Conservation (phyloP, 2,888 invertebrate species). For the Tribolium freemani region DNA sequence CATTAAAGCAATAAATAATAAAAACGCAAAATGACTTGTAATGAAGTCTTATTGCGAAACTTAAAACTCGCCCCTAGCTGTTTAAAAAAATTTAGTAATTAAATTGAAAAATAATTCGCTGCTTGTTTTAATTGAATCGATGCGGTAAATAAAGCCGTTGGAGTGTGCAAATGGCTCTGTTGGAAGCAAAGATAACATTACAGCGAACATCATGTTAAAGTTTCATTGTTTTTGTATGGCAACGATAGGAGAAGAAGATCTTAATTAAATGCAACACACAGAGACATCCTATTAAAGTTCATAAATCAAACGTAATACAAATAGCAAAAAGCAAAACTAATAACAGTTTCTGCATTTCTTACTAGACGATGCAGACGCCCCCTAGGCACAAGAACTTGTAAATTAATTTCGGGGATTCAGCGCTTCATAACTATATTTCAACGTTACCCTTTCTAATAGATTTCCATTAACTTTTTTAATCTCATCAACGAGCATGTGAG, state of each 20-base stretch:
- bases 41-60: not conserved
- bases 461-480: conserved; percentile 38
- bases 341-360: conserved; percentile 40
- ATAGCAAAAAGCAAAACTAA: conserved; percentile 43
- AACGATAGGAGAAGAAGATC: conserved; percentile 7
- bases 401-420: conserved; percentile 36
- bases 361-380: conserved; percentile 17
- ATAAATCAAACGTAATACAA: conserved; percentile 38
- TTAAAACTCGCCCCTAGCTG: not conserved
- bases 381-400: conserved; percentile 31
- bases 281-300: conserved; percentile 30
- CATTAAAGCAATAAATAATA: not conserved
- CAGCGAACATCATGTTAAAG: conserved; percentile 10
- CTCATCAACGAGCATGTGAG: conserved; percentile 13
- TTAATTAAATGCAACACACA: conserved; percentile 38
- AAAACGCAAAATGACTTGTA: not conserved
- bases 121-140: conserved; percentile 17
- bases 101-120: not conserved
- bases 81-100: not conserved
- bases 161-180: not conserved
- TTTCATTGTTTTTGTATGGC: conserved; percentile 22
- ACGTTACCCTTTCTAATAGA: conserved; percentile 23
- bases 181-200: conserved; percentile 16
- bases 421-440: conserved; percentile 31
- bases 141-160: conserved; percentile 7